A percentile compares a stretch with the other conserved stretches of the same genome.
These are phyloP conservation scores for Corythornis madagascariensis DNA, from an alignment of 2,113 vertebrate genomes.

Conservation along the genomic window DNA sequence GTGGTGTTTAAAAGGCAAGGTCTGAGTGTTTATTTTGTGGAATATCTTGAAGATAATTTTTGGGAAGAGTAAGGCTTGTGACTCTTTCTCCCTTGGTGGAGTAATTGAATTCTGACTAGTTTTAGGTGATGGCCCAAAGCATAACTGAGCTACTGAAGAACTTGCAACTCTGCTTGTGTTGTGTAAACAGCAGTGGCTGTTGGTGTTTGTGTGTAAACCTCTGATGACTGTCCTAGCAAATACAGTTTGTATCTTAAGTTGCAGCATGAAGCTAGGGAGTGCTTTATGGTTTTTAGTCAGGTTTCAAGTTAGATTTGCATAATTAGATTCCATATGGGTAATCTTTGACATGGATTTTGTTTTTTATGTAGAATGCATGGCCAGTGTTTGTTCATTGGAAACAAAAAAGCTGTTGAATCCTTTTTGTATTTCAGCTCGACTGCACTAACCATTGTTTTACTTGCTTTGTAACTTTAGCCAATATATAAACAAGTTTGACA, in stretches of 20 bases:
- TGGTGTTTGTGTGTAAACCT: not conserved
- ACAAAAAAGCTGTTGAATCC: not conserved
- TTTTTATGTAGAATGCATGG: not conserved
- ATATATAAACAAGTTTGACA: not conserved
- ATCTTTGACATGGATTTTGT: not conserved
- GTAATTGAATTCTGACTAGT: not conserved
- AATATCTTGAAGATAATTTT: not conserved
- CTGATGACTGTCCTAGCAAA: not conserved
- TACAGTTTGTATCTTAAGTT: not conserved
- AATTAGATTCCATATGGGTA: not conserved
- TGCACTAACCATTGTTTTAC: not conserved
- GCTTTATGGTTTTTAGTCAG: not conserved
- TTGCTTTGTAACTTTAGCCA: constrained; percentile 23
- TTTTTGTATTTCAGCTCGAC: not conserved
- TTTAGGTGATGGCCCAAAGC: not conserved
- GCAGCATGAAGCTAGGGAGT: not conserved
- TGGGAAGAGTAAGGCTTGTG: not conserved
- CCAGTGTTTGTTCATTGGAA: not conserved
- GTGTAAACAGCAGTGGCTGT: not conserved
- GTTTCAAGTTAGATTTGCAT: not conserved
- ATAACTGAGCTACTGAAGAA: not conserved
- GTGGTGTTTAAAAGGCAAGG: not conserved
- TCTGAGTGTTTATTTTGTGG: not conserved
- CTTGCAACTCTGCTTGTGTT: not conserved
- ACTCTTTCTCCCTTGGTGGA: not conserved